phyloP scores from a whole-genome alignment of 2,113 vertebrate genomes.

The Noturus placidus region DNA sequence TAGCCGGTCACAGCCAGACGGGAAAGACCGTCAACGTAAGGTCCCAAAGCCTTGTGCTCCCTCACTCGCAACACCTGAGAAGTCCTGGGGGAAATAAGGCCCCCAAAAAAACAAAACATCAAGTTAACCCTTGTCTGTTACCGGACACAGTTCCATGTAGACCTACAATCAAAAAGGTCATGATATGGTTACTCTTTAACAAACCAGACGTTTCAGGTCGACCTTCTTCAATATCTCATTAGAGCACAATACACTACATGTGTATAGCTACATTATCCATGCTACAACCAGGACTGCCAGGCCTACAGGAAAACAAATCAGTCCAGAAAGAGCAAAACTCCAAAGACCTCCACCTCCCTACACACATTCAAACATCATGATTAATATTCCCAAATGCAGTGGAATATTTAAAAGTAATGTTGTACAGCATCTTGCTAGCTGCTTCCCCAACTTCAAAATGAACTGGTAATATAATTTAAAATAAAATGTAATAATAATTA shows the following conservation, averaged over 20 bases:
- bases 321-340: background rate
- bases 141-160: background rate
- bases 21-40: conserved; percentile 94
- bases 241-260: background rate
- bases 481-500: too few species aligned
- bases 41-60: conserved; percentile 94
- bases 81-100: conserved; percentile 73
- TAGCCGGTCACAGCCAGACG: conserved; percentile 92
- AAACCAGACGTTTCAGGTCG: background rate
- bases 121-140: background rate
- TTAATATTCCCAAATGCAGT: background rate
- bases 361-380: background rate
- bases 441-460: background rate
- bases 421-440: too few species aligned
- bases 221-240: background rate
- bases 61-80: conserved; percentile 89
- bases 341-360: background rate
- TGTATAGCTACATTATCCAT: background rate
- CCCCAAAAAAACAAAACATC: background rate
- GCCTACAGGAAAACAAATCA: background rate
- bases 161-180: background rate
- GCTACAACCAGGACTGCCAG: background rate
- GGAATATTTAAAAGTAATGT: too few species aligned
- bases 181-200: background rate
- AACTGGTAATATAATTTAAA: background rate